Evolutionary conservation across 2,888 invertebrate species (phyloP), one percentile per base, ranked within the genome.

Genomic region (Beris morrisii): DNA sequence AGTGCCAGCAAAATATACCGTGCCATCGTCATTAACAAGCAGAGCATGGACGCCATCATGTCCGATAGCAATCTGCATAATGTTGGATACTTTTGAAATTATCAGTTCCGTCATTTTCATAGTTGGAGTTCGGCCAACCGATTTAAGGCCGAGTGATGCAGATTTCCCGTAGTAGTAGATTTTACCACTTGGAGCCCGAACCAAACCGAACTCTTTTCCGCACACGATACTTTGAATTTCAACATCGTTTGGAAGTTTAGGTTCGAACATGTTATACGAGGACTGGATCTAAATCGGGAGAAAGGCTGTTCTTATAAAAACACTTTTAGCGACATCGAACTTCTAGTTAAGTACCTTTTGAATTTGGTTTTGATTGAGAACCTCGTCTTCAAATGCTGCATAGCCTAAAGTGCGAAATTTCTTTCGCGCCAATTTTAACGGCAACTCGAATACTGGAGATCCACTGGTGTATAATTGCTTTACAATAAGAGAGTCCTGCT

Each of bases 31-130:
- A 46, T 95, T 87, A n/a, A 97, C 86, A 38, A 98, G 80, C 61
- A 97, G 83, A 0, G 93, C 94, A 78, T 98, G 95, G 58, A 92
- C 87, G 1, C 96, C 95, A 77, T 98, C 97, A 75, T 97, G 96
- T 0, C 97, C 97, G 3, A 95, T 87, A 0, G 95, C 90, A 69
- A 95, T 86, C 81, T 95, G 89, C 1, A 84, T 81, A 67, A 91
- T 86, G 75, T 87, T 88, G 2, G 89, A 88, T 22, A 87, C 85
- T 81, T 92, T 92, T 0, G 88, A 86, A 64, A 90, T 83, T 46
- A 87, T 83, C 48, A 85, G 72, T 70, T 85, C 84, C 2, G 82
- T 79, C 77, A 84, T 81, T 72, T 82, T 79, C 72, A 81, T 72
- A 0, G 78, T 78, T 1, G 80, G 79, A 9, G 78, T 78, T 4